phyloP scores from a whole-genome alignment of 2,888 invertebrate genomes.

The Piscicola geometra region DNA sequence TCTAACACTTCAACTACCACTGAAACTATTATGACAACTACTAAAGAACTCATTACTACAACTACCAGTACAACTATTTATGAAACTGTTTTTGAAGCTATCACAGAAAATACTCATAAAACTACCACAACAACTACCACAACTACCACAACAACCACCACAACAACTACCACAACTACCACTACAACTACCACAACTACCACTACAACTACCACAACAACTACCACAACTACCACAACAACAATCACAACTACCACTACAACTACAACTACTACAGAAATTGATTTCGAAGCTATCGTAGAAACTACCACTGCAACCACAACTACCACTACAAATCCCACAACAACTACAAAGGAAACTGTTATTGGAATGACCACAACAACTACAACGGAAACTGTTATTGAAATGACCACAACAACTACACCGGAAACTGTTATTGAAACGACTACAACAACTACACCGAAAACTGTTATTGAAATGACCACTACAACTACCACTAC shows the following conservation, averaged over 20 bases:
- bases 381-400: not conserved
- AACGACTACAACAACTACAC: no score
- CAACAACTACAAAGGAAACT: no score
- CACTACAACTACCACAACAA: constrained; percentile 6
- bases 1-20: constrained; percentile 3
- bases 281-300: not conserved
- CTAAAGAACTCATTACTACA: not conserved
- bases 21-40: not conserved
- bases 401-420: not conserved
- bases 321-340: not conserved
- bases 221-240: not conserved
- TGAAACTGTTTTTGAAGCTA: not conserved
- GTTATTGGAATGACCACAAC: not conserved
- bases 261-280: not conserved
- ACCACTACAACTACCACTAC: no score
- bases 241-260: not conserved
- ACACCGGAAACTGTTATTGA: no score
- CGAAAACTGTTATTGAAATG: no score
- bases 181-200: constrained; percentile 16
- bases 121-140: not conserved
- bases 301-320: not conserved
- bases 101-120: not conserved
- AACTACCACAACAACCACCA: not conserved
- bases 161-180: not conserved
- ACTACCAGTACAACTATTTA: not conserved